phyloP scores from a whole-genome alignment of 2,797 vertebrate species.

The Peromyscus aztecus region DNA sequence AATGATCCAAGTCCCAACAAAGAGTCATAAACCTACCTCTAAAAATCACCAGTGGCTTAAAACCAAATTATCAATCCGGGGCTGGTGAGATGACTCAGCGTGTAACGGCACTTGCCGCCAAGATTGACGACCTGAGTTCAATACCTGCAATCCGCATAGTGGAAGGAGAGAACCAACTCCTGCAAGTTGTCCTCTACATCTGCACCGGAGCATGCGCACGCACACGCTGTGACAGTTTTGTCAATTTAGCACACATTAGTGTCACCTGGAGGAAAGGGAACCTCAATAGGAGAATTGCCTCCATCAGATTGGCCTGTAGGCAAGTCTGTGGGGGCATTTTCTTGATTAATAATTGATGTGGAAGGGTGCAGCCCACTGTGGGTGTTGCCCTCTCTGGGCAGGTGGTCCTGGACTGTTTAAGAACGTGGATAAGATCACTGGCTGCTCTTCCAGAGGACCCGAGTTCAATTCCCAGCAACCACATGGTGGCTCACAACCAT shows the following conservation, averaged over 20 bases:
- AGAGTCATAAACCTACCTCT: neutral
- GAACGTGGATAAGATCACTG: no score
- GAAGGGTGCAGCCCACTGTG: neutral
- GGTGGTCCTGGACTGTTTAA: neutral
- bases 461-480: no score
- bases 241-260: neutral
- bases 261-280: neutral
- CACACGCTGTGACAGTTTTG: neutral
- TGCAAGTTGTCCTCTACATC: neutral
- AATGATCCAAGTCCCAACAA: neutral
- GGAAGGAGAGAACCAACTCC: neutral
- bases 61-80: neutral
- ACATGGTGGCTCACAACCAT: no score
- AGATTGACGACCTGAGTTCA: neutral
- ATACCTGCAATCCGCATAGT: neutral
- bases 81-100: neutral
- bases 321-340: neutral
- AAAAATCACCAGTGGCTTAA: neutral
- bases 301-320: neutral
- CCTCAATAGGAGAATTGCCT: neutral
- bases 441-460: no score
- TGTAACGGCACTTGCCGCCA: neutral
- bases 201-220: neutral
- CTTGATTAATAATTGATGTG: neutral
- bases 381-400: neutral